Percentiles rank a stretch among this genome's conserved stretches.
Evolutionary conservation across 1,140 invertebrate genomes (phyloP).

Genomic region (Watersipora subatra): DNA sequence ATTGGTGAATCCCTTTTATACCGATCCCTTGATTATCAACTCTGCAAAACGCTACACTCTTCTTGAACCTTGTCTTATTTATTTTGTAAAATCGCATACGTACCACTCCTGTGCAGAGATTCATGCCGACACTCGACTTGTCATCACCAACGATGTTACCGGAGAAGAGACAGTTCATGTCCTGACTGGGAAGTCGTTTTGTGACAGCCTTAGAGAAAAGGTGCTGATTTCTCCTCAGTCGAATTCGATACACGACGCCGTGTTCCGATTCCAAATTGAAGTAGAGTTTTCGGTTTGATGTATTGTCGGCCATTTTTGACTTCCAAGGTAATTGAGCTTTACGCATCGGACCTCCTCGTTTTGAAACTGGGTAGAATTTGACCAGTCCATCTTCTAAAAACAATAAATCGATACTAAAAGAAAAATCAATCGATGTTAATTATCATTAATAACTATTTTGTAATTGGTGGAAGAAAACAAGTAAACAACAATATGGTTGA

Average conservation of each 20-base stretch:
- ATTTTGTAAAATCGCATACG: no score
- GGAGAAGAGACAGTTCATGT: neutral
- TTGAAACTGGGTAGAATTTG: neutral
- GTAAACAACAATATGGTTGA: no score
- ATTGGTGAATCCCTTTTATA: no score
- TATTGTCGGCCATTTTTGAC: neutral
- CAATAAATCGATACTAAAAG: neutral
- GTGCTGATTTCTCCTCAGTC: neutral
- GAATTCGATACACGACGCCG: neutral
- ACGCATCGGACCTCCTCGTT: neutral
- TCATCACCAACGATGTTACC: neutral
- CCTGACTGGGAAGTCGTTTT: neutral
- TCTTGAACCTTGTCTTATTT: no score
- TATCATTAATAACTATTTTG: no score
- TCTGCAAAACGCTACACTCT: no score
- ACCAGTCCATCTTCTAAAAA: neutral
- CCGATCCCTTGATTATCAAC: no score
- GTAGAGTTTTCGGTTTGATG: neutral
- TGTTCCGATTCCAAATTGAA: neutral
- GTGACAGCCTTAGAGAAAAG: neutral
- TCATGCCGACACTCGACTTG: neutral
- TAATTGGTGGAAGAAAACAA: no score
- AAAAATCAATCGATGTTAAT: no score
- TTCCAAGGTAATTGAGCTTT: neutral
- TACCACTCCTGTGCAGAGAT: neutral